Conservation (phyloP, 1,140 invertebrate species). For the Pseudoatta argentina region DNA sequence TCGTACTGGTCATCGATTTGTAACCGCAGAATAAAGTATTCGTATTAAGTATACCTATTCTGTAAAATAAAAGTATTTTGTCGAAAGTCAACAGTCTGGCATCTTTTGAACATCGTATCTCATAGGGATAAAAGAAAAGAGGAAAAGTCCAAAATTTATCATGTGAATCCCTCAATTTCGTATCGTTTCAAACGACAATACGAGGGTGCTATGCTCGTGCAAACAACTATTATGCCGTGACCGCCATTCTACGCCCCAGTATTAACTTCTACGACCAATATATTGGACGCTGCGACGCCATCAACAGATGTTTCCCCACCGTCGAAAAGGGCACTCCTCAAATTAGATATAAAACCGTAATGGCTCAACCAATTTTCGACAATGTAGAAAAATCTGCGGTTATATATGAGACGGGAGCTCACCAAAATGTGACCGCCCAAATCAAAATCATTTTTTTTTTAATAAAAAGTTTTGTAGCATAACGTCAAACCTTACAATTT, state of each 20-base stretch:
- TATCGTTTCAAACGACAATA: constrained; percentile 45
- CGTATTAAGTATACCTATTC: neutral
- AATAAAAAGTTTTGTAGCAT: neutral
- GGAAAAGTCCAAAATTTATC: constrained; percentile 53
- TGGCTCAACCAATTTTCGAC: constrained; percentile 26
- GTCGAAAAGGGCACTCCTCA: constrained; percentile 57
- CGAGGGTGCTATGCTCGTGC: constrained; percentile 30
- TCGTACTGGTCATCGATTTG: no score
- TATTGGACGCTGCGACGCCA: constrained; percentile 64
- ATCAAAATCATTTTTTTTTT: neutral
- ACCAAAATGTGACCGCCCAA: constrained; percentile 24
- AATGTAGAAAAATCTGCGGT: constrained; percentile 48
- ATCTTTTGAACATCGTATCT: constrained; percentile 1
- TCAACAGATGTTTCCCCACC: constrained; percentile 80
- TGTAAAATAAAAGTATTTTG: neutral
- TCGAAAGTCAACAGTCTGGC: neutral
- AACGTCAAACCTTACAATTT: neutral
- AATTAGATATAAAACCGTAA: constrained; percentile 65
- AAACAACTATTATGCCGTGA: constrained; percentile 64
- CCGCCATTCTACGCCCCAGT: constrained; percentile 20
- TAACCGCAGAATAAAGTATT: no score
- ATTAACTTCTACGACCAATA: constrained; percentile 75
- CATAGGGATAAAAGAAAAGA: neutral
- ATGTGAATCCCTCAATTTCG: constrained; percentile 6
- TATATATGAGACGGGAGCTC: neutral